Base-by-base conservation (phyloP, 30 jellyfish, hydroid and myxozoan species). In the Pelagia noctiluca region DNA sequence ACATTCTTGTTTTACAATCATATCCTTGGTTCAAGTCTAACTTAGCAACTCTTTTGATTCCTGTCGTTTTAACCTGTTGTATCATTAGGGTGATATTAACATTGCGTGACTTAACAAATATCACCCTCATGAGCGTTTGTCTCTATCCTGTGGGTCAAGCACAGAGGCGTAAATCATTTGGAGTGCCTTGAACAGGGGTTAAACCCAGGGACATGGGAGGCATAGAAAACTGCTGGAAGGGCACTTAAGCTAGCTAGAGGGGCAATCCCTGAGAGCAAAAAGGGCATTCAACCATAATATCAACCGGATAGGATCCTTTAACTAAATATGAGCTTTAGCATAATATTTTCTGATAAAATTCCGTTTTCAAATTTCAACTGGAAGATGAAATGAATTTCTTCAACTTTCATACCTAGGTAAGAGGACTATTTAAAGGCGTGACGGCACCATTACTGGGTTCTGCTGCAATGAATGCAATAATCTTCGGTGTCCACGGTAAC, bases 401-500 rank as follows among this genome's bases (percentile, higher is more conserved):
- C 21, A 35, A 1, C 49, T 37, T 60, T 69, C 32, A 5, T 16
- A 8, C 24, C 24, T 49, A 92, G 98, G 86, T 79, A 13, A 28
- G 42, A 35, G 99, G 99, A 2, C 61, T 89, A 4, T 95, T 48
- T 90, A 95, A 95, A 68, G 99, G 99, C 13, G 2, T 89, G 66
- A 78, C 99, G 8, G 83, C 99, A 0, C 99, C 99, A 5, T 72
- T 95, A 19, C 81, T 75, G 26, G 97, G 99, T 8, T 42, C 66
- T 8, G 80, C 94, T 8, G 84, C 75, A 2, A 93, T 91, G 36
- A 89, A 90, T 61, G 97, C 97, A 42, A 71, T 95, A 24, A 19
- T 95, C 24, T 95, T 95, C 65, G 99, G 99, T 52, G 85, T 95
- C 1, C 97, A 95, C 25, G 98, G 97, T 12, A 66, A 31, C 47